Conservation (phyloP, 2,797 vertebrate genomes). For the Pagetopsis macropterus region DNA sequence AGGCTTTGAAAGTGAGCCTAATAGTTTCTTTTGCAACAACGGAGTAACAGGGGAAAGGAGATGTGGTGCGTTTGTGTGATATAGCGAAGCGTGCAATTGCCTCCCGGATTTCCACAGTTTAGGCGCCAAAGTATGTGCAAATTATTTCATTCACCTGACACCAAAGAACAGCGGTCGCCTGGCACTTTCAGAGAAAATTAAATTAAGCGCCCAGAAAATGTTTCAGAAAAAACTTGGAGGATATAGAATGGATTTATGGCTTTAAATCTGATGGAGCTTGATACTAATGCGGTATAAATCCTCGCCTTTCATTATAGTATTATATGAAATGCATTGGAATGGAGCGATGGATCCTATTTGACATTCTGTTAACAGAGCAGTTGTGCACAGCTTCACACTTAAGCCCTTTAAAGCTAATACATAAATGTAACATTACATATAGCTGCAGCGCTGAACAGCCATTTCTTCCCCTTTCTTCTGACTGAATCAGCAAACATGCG, state of each 20-base stretch:
- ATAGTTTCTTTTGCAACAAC: conserved; percentile 53
- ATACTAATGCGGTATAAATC: conserved; percentile 84
- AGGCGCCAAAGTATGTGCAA: conserved; percentile 77
- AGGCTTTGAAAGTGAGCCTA: conserved; percentile 63
- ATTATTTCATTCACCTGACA: conserved; percentile 83
- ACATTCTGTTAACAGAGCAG: conserved; percentile 82
- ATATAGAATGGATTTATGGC: conserved; percentile 83
- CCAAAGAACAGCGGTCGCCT: conserved; percentile 75
- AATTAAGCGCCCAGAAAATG: conserved; percentile 81
- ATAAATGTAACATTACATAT: conserved; percentile 83
- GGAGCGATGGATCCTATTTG: conserved; percentile 82
- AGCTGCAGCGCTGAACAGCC: conserved; percentile 63
- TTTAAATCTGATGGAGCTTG: conserved; percentile 85
- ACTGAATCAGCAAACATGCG: conserved; percentile 75
- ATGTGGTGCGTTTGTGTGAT: conserved; percentile 70
- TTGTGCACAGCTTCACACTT: conserved; percentile 82
- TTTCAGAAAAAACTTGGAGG: conserved; percentile 79
- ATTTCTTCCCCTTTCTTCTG: conserved; percentile 38
- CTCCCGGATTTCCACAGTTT: conserved; percentile 78
- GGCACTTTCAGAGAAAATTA: conserved; percentile 80
- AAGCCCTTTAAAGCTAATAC: conserved; percentile 85
- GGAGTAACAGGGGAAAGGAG: conserved; percentile 47
- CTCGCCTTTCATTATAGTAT: conserved; percentile 81
- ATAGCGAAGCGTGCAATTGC: conserved; percentile 71
- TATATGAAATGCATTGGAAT: conserved; percentile 82